Percentiles rank a stretch among this genome's conserved stretches.
Conservation (phyloP, 2,113 vertebrate genomes). For the Rallus limicola region DNA sequence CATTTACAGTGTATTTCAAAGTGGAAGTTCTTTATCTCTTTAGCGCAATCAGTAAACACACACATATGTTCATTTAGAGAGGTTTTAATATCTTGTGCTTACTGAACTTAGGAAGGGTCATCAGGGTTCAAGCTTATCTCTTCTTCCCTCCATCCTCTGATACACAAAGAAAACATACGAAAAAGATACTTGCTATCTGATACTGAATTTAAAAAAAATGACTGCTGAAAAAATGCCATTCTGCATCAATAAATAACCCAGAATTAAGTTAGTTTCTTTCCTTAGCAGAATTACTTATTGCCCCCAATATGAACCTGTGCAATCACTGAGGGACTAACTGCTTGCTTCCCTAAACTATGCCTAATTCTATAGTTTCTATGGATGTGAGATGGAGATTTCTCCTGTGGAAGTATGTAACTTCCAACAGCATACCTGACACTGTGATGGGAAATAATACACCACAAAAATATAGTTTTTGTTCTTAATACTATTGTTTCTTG, state of each 20-base stretch:
- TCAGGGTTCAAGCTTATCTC: not conserved
- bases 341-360: not conserved
- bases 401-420: not conserved
- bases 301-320: not conserved
- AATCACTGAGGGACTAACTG: not conserved
- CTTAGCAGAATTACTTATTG: not conserved
- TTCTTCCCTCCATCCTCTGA: not conserved
- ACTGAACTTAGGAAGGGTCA: not conserved
- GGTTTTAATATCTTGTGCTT: not conserved
- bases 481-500: not conserved
- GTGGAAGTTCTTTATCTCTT: slow-evolving; percentile 10
- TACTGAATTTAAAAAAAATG: not conserved
- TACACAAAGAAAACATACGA: not conserved
- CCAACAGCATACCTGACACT: not conserved
- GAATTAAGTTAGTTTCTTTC: not conserved
- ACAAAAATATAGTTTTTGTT: not conserved
- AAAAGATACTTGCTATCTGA: not conserved
- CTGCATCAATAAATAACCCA: not conserved
- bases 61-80: not conserved
- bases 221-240: not conserved
- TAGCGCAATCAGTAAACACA: slow-evolving; percentile 17
- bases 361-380: rapidly evolving
- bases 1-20: not conserved
- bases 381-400: not conserved
- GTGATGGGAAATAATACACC: not conserved